Conservation (phyloP, 2,113 vertebrate species). For the Agelaius tricolor region DNA sequence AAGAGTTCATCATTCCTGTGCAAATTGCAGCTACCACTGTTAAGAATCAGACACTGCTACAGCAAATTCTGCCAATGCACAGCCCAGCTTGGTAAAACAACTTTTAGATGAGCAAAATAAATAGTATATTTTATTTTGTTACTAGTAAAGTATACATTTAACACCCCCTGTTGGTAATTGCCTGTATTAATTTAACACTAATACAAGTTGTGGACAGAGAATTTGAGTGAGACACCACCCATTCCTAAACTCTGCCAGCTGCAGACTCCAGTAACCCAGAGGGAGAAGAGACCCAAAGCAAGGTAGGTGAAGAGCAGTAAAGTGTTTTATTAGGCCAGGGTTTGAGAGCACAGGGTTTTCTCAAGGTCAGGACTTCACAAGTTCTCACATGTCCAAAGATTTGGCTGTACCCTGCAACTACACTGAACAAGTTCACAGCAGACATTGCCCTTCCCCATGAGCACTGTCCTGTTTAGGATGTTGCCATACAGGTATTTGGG, state of each 20-base stretch:
- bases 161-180: neutral
- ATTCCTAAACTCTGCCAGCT: neutral
- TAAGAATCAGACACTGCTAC: neutral
- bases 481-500: too few relatives aligned
- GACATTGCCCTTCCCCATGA: neutral
- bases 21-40: slow-evolving; percentile 43
- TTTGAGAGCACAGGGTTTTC: neutral
- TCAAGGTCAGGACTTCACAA: neutral
- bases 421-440: fast-evolving
- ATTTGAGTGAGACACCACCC: neutral
- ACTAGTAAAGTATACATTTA: neutral
- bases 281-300: neutral
- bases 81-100: neutral
- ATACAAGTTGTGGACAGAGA: neutral
- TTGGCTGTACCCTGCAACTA: neutral
- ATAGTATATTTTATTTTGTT: neutral
- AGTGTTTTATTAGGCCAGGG: neutral
- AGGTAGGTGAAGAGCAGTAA: neutral
- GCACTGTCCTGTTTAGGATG: neutral
- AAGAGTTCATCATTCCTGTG: slow-evolving; percentile 74
- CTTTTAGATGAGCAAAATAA: slow-evolving; percentile 22
- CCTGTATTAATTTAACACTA: neutral
- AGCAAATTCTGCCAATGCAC: neutral
- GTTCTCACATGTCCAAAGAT: neutral
- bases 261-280: neutral